phyloP scores from a whole-genome alignment of 2,113 vertebrate species.

The Sinocyclocheilus anophthalmus region DNA sequence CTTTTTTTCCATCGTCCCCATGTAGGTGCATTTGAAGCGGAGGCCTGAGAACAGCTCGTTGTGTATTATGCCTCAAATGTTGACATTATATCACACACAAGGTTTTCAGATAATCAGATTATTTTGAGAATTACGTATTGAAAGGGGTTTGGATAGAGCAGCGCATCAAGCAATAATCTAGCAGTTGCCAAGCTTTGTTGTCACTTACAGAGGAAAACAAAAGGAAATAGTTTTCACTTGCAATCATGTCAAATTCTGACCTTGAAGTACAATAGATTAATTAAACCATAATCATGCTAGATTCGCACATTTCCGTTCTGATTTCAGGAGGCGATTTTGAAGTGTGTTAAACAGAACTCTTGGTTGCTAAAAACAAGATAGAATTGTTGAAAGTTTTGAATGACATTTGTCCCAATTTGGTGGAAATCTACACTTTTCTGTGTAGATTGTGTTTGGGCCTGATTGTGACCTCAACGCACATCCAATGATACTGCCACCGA shows the following conservation, averaged over 20 bases:
- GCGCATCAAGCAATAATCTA: neutral
- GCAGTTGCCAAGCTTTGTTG: neutral
- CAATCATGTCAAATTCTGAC: neutral
- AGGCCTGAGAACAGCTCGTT: conserved; percentile 17
- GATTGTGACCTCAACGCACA: neutral
- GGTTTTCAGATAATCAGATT: conserved; percentile 10
- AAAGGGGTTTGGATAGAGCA: neutral
- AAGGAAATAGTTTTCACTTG: neutral
- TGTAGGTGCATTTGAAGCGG: neutral
- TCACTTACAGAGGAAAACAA: neutral
- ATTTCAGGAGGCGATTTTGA: neutral
- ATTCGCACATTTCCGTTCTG: neutral
- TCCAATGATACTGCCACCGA: neutral
- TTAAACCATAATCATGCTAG: neutral
- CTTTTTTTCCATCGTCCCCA: conserved; percentile 23
- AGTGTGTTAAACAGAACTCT: neutral
- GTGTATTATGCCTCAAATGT: neutral
- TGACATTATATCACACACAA: neutral
- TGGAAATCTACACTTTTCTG: neutral
- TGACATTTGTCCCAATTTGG: neutral
- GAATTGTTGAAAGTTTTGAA: neutral
- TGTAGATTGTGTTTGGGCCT: neutral
- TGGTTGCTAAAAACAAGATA: neutral
- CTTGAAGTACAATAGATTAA: neutral
- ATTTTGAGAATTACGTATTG: neutral